Evolutionary conservation across 2,888 invertebrate genomes (phyloP).

Genomic region (Sturmia bella): DNA sequence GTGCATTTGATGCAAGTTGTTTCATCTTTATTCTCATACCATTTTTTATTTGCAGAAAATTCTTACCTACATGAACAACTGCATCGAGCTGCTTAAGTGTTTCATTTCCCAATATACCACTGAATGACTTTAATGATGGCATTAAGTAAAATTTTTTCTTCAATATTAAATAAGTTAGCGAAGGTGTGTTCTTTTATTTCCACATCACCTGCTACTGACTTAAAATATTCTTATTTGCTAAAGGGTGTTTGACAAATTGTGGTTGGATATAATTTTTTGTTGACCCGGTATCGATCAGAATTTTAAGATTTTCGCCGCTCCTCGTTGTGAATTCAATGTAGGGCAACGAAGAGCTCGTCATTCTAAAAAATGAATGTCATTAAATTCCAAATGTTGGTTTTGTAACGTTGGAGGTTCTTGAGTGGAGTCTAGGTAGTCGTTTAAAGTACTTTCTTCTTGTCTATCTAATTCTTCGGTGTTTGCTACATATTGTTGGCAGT

Average conservation of each 20-base stretch:
- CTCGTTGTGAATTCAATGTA: constrained; percentile 38
- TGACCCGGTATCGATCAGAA: constrained; percentile 1
- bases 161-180: constrained; percentile 17
- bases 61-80: constrained; percentile 16
- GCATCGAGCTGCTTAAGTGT: constrained; percentile 13
- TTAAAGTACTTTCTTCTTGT: constrained; percentile 1
- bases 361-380: constrained; percentile 23
- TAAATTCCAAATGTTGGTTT: constrained; percentile 17
- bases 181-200: constrained; percentile 41
- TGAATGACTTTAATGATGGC: constrained; percentile 16
- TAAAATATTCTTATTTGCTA: constrained; percentile 8
- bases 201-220: constrained; percentile 7
- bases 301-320: constrained; percentile 25
- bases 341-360: constrained; percentile 41
- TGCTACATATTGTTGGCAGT: constrained; percentile 1
- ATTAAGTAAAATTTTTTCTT: constrained; percentile 27
- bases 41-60: constrained; percentile 29
- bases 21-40: constrained; percentile 18
- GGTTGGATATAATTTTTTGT: constrained; percentile 28
- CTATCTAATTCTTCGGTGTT: not conserved
- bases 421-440: not conserved
- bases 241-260: constrained; percentile 13
- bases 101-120: constrained; percentile 9
- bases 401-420: not conserved
- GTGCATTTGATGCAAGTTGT: constrained; percentile 22